Conservation (phyloP, 2,113 vertebrate genomes). For the Cyphomyrus plagiostoma region DNA sequence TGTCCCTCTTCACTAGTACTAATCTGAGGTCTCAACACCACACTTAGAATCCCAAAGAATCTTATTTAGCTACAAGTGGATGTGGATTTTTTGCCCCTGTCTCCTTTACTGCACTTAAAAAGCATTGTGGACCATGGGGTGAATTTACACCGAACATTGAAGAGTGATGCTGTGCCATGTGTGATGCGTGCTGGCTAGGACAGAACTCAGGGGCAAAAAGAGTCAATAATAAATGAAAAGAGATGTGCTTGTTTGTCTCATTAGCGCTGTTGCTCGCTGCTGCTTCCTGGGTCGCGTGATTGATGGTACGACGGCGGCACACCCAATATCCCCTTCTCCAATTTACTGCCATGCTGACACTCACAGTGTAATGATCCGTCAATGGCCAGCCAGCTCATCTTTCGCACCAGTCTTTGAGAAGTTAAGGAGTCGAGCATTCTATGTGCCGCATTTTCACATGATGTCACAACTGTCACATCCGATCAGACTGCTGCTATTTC, state of each 20-base stretch:
- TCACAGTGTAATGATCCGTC: not conserved
- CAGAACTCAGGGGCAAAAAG: not conserved
- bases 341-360: slow-evolving; percentile 7
- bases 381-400: not conserved
- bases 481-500: not conserved
- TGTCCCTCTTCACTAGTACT: not conserved
- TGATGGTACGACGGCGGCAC: slow-evolving; percentile 12
- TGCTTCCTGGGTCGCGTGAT: slow-evolving; percentile 12
- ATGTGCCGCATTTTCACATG: not conserved
- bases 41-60: not conserved
- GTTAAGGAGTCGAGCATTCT: not conserved
- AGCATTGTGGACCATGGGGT: too few relatives aligned
- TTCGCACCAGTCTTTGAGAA: not conserved
- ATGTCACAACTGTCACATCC: not conserved
- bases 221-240: slow-evolving; percentile 24
- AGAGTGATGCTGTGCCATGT: not conserved
- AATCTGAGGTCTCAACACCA: not conserved
- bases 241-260: slow-evolving; percentile 20
- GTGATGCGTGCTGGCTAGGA: slow-evolving; percentile 6
- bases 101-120: not conserved
- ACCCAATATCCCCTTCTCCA: slow-evolving; percentile 11
- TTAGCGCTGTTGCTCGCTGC: slow-evolving; percentile 12
- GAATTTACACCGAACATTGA: not conserved
- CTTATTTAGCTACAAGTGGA: not conserved
- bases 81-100: not conserved